Base-by-base conservation (phyloP, 2,113 vertebrate genomes). In the Aix galericulata region DNA sequence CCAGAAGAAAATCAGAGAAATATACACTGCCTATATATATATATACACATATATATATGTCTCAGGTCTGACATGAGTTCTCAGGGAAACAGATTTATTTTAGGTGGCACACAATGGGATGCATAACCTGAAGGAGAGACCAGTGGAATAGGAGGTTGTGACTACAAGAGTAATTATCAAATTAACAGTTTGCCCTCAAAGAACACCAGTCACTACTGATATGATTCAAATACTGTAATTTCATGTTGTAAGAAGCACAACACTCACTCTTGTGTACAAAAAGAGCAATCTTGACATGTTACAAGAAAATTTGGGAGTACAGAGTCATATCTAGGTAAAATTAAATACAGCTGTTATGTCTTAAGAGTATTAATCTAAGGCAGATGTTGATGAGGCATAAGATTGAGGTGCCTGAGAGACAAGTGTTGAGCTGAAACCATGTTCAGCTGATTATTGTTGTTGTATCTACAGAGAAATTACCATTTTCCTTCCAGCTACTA, bases 1-100 rank as follows among this genome's bases (percentile, higher is more conserved):
- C 9, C 32, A 44, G 52, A 82, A 78, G 23, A 94, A 84, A 93
- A 71, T 58, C 32, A 31, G 20, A 10, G 17, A 26, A 38, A 58
- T 18, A 48, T 4, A 6, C 14, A 8, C 11, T 34, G 17, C 0
- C 1, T 38, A 17, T 5, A 6, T 6, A 18, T 13, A 6, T 6
- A 17, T 15, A 26, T 2, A 1, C 34, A 17, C 3, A 6, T 6
- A 20, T 10, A 26, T 2, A 71, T 69, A 68, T 55, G 32, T 5
- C 17, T 67, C 10, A 55, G 8, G 6, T 44, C 50, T 78, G 32
- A 81, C 17, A 29, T 7, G 48, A 67, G 20, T 7, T 58, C 50
- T 83, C 22, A 38, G 52, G 38, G 22, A 12, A 64, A 29, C 0
- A 26, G 72, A 52, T 8, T 44, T 56, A 15, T 32, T 23, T 86